Evolutionary conservation across 2,113 vertebrate genomes (phyloP).

Genomic region (Nothocercus julius): DNA sequence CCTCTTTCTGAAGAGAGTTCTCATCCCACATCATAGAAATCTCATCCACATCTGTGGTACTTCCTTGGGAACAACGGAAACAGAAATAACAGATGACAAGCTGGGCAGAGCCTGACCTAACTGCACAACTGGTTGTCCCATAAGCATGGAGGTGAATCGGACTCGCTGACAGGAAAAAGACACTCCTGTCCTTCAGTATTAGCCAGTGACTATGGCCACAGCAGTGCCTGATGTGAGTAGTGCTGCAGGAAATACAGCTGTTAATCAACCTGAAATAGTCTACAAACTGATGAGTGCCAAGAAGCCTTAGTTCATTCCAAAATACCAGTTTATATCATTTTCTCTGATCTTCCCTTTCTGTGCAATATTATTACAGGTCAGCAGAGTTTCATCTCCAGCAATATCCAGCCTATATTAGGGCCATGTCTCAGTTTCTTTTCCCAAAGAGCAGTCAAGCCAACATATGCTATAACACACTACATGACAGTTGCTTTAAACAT

Average conservation of each 20-base stretch:
- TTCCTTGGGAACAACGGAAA: constrained; percentile 19
- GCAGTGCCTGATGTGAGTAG: neutral
- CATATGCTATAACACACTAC: neutral
- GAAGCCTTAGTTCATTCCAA: neutral
- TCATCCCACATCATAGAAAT: neutral
- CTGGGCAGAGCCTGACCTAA: neutral
- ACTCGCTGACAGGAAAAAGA: neutral
- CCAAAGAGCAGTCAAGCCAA: neutral
- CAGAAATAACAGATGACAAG: constrained; percentile 19
- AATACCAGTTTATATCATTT: neutral
- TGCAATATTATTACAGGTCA: neutral
- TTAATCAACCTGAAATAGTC: neutral
- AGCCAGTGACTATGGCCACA: neutral
- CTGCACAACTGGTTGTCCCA: rapidly evolving
- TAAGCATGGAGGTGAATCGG: neutral
- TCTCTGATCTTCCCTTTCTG: neutral
- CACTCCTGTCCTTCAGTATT: neutral
- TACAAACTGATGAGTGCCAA: neutral
- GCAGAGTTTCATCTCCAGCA: neutral
- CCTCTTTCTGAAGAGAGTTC: constrained; percentile 11
- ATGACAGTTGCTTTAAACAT: neutral
- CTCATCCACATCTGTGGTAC: neutral
- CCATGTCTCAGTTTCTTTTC: neutral
- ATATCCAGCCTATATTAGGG: rapidly evolving
- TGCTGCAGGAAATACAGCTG: neutral